Conservation (phyloP, 2,113 vertebrate genomes). For the Pomatorhinus ruficollis region DNA sequence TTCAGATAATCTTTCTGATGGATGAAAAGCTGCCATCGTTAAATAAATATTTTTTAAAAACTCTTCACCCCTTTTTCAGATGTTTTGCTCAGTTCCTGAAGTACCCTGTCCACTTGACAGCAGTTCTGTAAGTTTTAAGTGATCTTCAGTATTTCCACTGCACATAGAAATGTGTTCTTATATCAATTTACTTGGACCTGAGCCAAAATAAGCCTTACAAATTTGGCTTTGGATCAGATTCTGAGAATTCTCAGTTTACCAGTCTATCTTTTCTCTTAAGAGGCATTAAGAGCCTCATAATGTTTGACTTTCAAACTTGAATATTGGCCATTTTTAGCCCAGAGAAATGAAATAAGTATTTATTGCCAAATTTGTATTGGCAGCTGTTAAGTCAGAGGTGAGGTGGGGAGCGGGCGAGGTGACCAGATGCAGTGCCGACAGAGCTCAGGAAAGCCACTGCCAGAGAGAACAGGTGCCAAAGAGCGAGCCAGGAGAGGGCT, state of each 20-base stretch:
- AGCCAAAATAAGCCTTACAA: neutral
- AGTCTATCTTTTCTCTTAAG: slow-evolving; percentile 1
- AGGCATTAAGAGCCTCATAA: neutral
- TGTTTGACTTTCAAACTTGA: slow-evolving; percentile 65
- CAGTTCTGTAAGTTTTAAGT: neutral
- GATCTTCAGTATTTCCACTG: neutral
- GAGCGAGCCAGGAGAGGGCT: neutral
- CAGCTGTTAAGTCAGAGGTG: slow-evolving; percentile 27
- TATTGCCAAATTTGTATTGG: slow-evolving; percentile 66
- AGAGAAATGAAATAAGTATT: slow-evolving; percentile 17
- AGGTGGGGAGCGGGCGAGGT: neutral
- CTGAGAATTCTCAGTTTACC: neutral
- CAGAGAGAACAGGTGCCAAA: neutral
- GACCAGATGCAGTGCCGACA: neutral
- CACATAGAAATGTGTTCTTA: neutral
- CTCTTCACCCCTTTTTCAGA: neutral
- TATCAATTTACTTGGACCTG: neutral
- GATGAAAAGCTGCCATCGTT: neutral
- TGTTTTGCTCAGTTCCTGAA: neutral
- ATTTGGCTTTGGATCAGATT: neutral
- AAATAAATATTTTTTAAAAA: neutral
- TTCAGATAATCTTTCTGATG: neutral
- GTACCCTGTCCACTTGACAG: neutral
- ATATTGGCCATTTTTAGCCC: slow-evolving; percentile 45
- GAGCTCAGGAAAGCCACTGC: neutral